Conservation (phyloP, 2,797 vertebrate genomes). For the Pseudopleuronectes americanus region DNA sequence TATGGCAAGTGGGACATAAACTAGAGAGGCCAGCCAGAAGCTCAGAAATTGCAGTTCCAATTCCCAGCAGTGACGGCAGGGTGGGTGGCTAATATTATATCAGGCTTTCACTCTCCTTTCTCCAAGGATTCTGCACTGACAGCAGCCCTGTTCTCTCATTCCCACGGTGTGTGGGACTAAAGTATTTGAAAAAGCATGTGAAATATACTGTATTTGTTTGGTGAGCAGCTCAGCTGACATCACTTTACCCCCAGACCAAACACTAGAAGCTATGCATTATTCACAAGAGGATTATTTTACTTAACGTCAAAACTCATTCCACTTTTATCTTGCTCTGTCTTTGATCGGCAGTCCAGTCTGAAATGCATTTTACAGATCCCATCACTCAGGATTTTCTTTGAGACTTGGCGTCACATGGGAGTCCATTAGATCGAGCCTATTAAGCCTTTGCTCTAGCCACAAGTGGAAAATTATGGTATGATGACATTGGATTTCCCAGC, state of each 20-base stretch:
- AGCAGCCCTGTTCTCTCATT: neutral
- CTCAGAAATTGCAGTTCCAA: conserved; percentile 28
- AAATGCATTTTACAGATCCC: conserved; percentile 30
- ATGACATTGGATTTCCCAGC: neutral
- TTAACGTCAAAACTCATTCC: too few species aligned
- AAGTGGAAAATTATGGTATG: too few species aligned
- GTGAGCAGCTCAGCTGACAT: neutral
- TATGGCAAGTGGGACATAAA: conserved; percentile 7
- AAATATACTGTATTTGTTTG: neutral
- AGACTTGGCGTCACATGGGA: too few species aligned
- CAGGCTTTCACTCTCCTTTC: neutral
- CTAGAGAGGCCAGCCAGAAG: neutral
- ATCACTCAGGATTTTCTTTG: neutral
- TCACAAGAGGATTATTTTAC: neutral
- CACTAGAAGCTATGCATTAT: neutral
- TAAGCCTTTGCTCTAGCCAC: too few species aligned
- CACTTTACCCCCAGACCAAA: conserved; percentile 8
- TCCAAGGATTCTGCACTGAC: conserved; percentile 1
- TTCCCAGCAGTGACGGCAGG: conserved; percentile 16
- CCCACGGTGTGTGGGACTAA: neutral
- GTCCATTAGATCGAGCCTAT: too few species aligned
- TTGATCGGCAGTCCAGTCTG: conserved; percentile 1
- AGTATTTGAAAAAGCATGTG: neutral
- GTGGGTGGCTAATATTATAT: conserved; percentile 16
- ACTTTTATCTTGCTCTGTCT: too few species aligned